Percentiles rank a stretch among this genome's conserved stretches.
Conservation (phyloP, 1,140 invertebrate species). For the Zaprionus camerounensis region DNA sequence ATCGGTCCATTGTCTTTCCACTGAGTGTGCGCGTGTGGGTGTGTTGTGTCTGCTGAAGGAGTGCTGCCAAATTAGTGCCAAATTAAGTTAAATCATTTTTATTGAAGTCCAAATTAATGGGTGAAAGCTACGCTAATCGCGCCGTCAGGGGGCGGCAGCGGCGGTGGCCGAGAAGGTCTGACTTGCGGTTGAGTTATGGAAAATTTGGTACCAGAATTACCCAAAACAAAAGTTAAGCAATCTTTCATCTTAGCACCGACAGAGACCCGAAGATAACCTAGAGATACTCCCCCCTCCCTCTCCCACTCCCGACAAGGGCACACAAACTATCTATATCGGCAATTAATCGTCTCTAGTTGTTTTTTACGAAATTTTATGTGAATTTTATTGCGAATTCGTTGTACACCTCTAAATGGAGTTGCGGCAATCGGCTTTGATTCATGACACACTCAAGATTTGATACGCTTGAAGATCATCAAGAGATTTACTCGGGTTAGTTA, state of each 20-base stretch:
- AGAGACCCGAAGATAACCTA: background rate
- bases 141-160: background rate
- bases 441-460: conserved; percentile 2
- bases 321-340: conserved; percentile 21
- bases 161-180: background rate
- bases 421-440: conserved; percentile 15
- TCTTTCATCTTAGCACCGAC: background rate
- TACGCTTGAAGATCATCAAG: background rate
- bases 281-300: background rate
- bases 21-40: background rate
- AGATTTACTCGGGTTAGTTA: background rate
- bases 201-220: conserved; percentile 18
- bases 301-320: conserved; percentile 35
- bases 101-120: conserved; percentile 46
- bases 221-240: background rate
- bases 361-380: conserved; percentile 22
- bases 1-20: conserved; percentile 51
- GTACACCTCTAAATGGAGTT: background rate
- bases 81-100: conserved; percentile 57
- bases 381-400: conserved; percentile 30
- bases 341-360: conserved; percentile 32
- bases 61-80: conserved; percentile 57
- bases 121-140: conserved; percentile 51
- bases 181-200: conserved; percentile 7
- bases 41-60: conserved; percentile 10